Base-by-base conservation (phyloP, 1,140 invertebrate species). In the Pararge aegeria region DNA sequence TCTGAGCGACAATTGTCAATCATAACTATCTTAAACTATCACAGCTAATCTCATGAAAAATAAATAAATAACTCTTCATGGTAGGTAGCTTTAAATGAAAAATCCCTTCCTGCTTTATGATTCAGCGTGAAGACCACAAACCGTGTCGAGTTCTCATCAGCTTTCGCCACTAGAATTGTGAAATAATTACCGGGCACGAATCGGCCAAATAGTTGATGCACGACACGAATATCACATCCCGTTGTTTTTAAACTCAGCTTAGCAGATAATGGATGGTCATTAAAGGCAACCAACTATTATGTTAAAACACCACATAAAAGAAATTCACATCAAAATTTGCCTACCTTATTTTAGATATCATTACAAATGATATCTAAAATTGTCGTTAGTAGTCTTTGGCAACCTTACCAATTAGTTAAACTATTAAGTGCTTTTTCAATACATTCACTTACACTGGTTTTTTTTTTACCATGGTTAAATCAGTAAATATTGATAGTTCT, bases 161-260 rank as follows among this genome's bases (percentile, higher is more conserved):
- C 54, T 75, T 74, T 71, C 63, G 73, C 65, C 70, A 70, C 52
- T 63, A 51, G 59, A 64, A 64, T 61, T 68, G 68, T 72, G 61
- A 66, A 71, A 74, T 80, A 79, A 78, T 79, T 64, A 75, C 58
- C 68, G 61, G 34, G 50, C 70, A 73, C 70, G 68, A 86, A 79
- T 80, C 68, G 55, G 42, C 63, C 56, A 80, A 83, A 87, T 83
- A 68, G 76, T 74, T 55, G 48, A 61, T 62, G 74, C 81, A 85
- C 82, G 82, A 83, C 70, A 73, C 48, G 64, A 66, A 52, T 68
- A 71, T 74, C 56, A 72, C 38, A 42, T 48, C 13, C 51, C 58
- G 58, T 53, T 55, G 34, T 19, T 27, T 53, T 27, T 54, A 54
- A 61, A 61, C 40, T 61, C 42, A 61, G 37, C 18, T 56, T 37